Conservation (phyloP, 2,797 vertebrate genomes). For the Dendrocincla tyrannina region DNA sequence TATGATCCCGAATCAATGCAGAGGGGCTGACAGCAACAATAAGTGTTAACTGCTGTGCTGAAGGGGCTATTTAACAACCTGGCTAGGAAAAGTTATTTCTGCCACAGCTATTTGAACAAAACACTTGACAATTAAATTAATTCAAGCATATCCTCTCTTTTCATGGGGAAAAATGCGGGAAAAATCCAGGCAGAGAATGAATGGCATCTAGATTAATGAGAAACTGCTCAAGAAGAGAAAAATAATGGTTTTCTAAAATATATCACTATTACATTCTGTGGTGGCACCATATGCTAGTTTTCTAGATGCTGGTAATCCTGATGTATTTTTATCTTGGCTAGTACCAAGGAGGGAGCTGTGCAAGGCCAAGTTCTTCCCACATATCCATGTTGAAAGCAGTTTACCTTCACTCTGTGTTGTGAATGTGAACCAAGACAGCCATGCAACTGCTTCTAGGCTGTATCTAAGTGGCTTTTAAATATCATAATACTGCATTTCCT, state of each 20-base stretch:
- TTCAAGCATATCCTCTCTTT: conserved; percentile 39
- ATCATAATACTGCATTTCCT: not conserved
- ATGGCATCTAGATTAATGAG: conserved; percentile 19
- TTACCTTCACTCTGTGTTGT: conserved; percentile 30
- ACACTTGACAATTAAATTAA: conserved; percentile 40
- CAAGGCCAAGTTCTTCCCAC: conserved; percentile 62
- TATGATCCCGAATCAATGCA: not conserved
- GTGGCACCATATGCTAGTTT: conserved; percentile 60
- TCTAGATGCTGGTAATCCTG: conserved; percentile 58
- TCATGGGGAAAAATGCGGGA: not conserved
- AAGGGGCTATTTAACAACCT: conserved; percentile 28
- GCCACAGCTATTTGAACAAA: conserved; percentile 22
- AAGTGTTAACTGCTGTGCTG: not conserved
- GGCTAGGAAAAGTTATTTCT: conserved; percentile 43
- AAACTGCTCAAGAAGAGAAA: conserved; percentile 23
- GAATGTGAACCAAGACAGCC: conserved; percentile 32
- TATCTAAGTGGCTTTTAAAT: not conserved
- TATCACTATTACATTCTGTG: conserved; percentile 31
- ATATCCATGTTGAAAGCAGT: conserved; percentile 26
- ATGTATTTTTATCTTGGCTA: conserved; percentile 66
- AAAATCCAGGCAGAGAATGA: conserved; percentile 31
- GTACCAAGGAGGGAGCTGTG: conserved; percentile 41
- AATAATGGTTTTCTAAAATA: conserved; percentile 33
- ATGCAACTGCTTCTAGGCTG: not conserved
- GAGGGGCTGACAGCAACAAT: not conserved